Percentiles rank a stretch among this genome's conserved stretches.
Conservation (phyloP, 2,113 vertebrate genomes). For the Suricata suricatta region DNA sequence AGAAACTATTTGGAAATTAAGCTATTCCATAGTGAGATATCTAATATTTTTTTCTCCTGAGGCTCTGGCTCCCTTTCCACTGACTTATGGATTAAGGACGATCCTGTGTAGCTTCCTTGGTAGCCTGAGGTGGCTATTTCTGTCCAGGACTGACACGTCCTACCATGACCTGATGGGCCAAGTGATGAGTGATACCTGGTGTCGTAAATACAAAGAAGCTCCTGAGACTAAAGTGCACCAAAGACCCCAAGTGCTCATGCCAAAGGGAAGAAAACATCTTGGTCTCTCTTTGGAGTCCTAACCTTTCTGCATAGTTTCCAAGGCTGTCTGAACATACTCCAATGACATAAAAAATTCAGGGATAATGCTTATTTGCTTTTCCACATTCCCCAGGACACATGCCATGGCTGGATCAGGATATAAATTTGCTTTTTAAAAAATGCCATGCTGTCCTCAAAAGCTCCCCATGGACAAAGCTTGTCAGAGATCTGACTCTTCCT, state of each 20-base stretch:
- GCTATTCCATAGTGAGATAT: neutral
- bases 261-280: neutral
- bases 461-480: neutral
- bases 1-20: constrained; percentile 12
- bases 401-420: neutral
- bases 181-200: neutral
- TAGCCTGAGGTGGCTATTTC: neutral
- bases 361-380: constrained; percentile 7
- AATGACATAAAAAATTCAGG: neutral
- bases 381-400: neutral
- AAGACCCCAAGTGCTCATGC: neutral
- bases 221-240: neutral
- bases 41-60: neutral
- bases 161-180: neutral
- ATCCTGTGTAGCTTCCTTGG: neutral
- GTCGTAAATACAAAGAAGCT: neutral
- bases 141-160: neutral
- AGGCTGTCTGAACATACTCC: neutral
- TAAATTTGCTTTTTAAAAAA: neutral
- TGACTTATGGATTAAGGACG: neutral
- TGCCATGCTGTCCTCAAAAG: neutral
- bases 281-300: neutral
- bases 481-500: neutral
- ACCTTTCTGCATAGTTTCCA: neutral
- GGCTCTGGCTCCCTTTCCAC: neutral